Evolutionary conservation across 2,797 vertebrate species (phyloP).

Genomic region (Neostethus bicornis): DNA sequence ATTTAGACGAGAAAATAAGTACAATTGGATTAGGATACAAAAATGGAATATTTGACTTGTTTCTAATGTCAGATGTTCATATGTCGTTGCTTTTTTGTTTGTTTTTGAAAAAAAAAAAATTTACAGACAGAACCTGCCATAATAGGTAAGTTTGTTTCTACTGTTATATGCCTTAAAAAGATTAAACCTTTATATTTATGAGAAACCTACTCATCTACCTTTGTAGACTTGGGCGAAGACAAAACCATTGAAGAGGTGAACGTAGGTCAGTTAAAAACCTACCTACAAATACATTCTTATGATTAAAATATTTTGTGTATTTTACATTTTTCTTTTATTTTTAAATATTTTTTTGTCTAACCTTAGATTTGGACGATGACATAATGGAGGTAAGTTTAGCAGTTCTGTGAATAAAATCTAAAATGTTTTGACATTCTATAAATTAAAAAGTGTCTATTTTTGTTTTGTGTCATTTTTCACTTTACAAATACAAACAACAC

Average conservation of each 20-base stretch:
- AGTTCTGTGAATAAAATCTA: background rate
- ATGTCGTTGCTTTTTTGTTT: too few species aligned
- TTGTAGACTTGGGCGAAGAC: slow-evolving; percentile 19
- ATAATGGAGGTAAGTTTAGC: slow-evolving; percentile 40
- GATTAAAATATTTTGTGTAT: background rate
- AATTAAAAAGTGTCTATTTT: background rate
- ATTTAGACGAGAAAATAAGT: too few species aligned
- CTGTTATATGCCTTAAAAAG: too few species aligned
- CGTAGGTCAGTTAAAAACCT: slow-evolving; percentile 27
- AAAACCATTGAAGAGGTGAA: slow-evolving; percentile 42
- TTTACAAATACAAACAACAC: background rate
- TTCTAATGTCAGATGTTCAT: too few species aligned
- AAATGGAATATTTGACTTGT: too few species aligned
- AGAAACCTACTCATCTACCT: slow-evolving; percentile 8
- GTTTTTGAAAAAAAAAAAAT: too few species aligned
- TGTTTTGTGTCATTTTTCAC: background rate
- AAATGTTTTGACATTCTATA: background rate
- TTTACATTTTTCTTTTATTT: background rate
- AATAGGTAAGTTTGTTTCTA: slow-evolving; percentile 20
- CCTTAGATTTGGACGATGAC: slow-evolving; percentile 29
- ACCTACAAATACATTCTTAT: background rate
- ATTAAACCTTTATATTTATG: background rate
- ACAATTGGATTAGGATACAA: too few species aligned
- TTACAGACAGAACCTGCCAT: slow-evolving; percentile 1
- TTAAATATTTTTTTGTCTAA: background rate